Conservation (phyloP, 2,797 vertebrate species). For the Artibeus jamaicensis region DNA sequence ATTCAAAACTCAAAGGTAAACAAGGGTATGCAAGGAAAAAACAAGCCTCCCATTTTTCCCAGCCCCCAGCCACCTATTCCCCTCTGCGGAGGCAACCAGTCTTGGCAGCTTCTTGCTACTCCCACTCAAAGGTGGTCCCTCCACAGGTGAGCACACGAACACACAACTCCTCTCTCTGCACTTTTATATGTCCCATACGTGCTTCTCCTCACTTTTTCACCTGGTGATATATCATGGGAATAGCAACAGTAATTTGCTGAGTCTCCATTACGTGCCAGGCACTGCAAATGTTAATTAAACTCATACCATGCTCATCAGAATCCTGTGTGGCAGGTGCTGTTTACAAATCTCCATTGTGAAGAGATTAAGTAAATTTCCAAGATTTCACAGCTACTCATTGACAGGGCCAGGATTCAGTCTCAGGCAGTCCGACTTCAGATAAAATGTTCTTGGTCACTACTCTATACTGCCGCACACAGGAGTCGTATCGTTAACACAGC, state of each 20-base stretch:
- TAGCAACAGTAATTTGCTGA: not conserved
- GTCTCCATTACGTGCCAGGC: not conserved
- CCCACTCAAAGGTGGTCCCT: not conserved
- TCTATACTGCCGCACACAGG: not conserved
- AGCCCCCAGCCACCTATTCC: not conserved
- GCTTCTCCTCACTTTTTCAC: not conserved
- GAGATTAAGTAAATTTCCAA: not conserved
- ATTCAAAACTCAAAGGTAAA: slow-evolving; percentile 24
- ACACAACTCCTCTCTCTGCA: not conserved
- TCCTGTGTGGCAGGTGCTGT: not conserved
- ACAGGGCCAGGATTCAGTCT: not conserved
- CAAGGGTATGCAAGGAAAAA: not conserved
- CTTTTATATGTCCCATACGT: not conserved
- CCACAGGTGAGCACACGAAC: not conserved
- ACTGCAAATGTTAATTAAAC: not conserved
- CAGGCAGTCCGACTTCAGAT: not conserved
- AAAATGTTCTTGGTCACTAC: not conserved
- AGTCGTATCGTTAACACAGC: not conserved
- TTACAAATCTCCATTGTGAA: not conserved
- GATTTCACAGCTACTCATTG: not conserved
- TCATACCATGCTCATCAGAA: not conserved
- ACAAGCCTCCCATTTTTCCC: not conserved
- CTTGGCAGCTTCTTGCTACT: not conserved
- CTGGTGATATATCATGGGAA: not conserved
- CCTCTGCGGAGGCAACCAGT: not conserved